Percentiles rank a stretch among this genome's conserved stretches.
phyloP scores from a whole-genome alignment of 1,140 invertebrate genomes.

The Agrypnia vestita region DNA sequence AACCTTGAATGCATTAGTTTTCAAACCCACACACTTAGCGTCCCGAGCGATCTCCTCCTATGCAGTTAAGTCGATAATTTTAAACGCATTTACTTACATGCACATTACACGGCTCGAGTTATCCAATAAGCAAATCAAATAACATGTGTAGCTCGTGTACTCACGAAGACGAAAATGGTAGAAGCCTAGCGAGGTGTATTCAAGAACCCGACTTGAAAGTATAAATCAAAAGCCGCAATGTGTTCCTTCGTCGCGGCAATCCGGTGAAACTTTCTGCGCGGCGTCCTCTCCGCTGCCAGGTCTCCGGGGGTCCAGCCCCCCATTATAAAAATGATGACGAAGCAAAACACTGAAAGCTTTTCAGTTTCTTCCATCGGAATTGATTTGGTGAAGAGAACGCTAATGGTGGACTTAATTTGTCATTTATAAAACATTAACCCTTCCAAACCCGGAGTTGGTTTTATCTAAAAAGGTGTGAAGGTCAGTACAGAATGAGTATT shows the following conservation, averaged over 20 bases:
- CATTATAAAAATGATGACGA: conserved; percentile 22
- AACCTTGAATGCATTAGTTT: not conserved
- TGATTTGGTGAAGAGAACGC: conserved; percentile 50
- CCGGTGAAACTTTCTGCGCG: not conserved
- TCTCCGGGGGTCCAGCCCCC: not conserved
- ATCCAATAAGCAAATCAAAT: conserved; percentile 13
- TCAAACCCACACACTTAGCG: not conserved
- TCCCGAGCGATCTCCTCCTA: not conserved
- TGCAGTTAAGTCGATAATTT: conserved; percentile 1
- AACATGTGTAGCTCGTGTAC: not conserved
- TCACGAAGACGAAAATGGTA: not conserved
- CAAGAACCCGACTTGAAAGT: too few relatives aligned
- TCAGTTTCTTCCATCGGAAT: conserved; percentile 40
- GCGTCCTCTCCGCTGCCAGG: not conserved
- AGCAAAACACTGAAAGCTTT: conserved; percentile 44
- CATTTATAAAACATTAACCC: conserved; percentile 50
- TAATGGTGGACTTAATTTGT: conserved; percentile 53
- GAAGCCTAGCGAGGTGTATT: not conserved
- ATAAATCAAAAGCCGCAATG: too few relatives aligned
- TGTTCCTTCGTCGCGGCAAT: too few relatives aligned
- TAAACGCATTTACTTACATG: not conserved
- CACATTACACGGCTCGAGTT: not conserved
- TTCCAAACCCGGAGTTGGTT: not conserved
- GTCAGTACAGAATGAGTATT: too few relatives aligned
- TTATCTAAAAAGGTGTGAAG: too few relatives aligned